Evolutionary conservation across 2,113 vertebrate genomes (phyloP).

Genomic region (Austrofundulus limnaeus): DNA sequence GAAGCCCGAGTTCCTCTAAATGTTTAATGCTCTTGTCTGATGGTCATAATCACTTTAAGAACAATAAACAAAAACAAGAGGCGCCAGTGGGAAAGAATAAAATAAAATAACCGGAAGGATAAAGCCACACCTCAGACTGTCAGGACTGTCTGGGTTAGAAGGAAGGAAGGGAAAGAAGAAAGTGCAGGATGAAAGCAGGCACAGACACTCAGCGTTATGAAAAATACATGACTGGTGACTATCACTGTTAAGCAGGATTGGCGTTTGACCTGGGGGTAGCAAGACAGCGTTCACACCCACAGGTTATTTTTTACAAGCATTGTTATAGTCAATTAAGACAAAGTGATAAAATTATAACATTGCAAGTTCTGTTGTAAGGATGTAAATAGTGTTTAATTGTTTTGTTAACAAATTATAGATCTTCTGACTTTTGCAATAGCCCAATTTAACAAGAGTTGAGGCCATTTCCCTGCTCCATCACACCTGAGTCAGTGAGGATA

Average conservation of each 20-base stretch:
- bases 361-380: background rate
- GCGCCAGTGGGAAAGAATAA: conserved; percentile 33
- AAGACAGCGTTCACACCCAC: conserved; percentile 27
- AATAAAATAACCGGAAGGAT: conserved; percentile 25
- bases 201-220: conserved; percentile 40
- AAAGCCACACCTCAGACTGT: conserved; percentile 46
- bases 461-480: too few species aligned
- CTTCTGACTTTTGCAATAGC: background rate
- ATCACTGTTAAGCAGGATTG: conserved; percentile 43
- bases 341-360: background rate
- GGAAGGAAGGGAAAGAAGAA: background rate
- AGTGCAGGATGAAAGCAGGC: background rate
- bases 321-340: background rate
- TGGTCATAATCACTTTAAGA: conserved; percentile 72
- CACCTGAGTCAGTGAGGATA: too few species aligned
- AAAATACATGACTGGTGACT: conserved; percentile 57
- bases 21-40: conserved; percentile 74
- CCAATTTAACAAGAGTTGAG: background rate
- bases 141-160: conserved; percentile 20
- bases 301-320: conserved; percentile 28
- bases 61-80: conserved; percentile 72
- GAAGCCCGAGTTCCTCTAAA: conserved; percentile 54
- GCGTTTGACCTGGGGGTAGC: conserved; percentile 40
- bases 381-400: background rate
- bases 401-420: background rate